Evolutionary conservation across 2,113 vertebrate genomes (phyloP).

Genomic region (Mobula birostris): DNA sequence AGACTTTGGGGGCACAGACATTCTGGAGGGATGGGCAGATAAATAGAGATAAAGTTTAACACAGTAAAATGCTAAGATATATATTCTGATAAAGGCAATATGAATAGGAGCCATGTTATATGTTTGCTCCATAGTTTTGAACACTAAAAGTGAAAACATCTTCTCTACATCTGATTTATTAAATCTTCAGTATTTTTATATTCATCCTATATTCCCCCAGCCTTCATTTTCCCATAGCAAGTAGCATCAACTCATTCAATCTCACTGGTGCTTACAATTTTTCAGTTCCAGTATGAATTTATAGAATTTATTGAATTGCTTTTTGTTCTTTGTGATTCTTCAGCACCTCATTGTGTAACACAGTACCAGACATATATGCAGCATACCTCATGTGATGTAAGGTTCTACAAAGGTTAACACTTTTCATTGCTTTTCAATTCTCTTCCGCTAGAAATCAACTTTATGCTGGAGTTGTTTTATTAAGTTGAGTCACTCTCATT

Average conservation of each 20-base stretch:
- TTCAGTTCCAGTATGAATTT: neutral
- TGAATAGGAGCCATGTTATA: neutral
- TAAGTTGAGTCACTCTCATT: neutral
- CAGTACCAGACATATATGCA: no score
- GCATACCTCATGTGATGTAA: neutral
- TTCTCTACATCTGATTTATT: neutral
- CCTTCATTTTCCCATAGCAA: neutral
- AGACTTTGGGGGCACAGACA: neutral
- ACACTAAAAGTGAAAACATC: neutral
- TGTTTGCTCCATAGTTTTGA: neutral
- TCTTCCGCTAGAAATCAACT: neutral
- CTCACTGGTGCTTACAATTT: neutral
- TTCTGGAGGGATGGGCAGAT: neutral
- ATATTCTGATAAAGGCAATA: neutral
- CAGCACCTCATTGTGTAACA: neutral
- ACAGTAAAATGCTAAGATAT: neutral
- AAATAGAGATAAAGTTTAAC: neutral
- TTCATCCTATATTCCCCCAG: neutral
- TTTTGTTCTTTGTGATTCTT: neutral
- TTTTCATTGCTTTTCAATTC: neutral
- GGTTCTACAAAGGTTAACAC: neutral
- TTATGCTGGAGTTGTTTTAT: neutral
- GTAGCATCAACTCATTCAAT: neutral
- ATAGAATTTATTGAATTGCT: neutral
- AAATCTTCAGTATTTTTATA: neutral